Evolutionary conservation across 2,113 vertebrate species (phyloP).

Genomic region (Peucedramus taeniatus): DNA sequence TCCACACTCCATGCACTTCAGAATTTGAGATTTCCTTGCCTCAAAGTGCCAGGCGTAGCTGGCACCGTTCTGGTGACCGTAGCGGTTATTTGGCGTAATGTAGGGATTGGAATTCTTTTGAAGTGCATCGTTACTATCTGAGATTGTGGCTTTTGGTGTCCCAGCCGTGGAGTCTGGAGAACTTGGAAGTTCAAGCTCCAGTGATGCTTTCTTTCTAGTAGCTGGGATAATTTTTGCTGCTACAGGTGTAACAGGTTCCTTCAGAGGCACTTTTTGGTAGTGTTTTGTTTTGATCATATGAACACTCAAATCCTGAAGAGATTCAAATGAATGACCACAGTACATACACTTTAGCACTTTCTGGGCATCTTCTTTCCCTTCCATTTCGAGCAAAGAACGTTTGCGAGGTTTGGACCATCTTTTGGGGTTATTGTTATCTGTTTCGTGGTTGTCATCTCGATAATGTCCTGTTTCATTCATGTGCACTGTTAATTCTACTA

Average conservation of each 20-base stretch:
- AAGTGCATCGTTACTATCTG: constrained; percentile 80
- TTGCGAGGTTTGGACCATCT: constrained; percentile 99
- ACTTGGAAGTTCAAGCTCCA: constrained; percentile 92
- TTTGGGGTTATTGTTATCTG: constrained; percentile 88
- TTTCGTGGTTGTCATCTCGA: constrained; percentile 97
- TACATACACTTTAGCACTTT: constrained; percentile 99
- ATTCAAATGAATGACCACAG: constrained; percentile 98
- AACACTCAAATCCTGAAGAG: constrained; percentile 96
- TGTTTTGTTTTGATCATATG: constrained; percentile 99
- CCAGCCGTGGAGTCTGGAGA: constrained; percentile 94
- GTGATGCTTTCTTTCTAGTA: constrained; percentile 86
- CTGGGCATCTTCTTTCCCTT: constrained; percentile 97
- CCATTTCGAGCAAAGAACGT: constrained; percentile 96
- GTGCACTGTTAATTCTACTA: constrained; percentile 96
- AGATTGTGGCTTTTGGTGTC: constrained; percentile 83
- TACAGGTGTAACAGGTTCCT: constrained; percentile 96
- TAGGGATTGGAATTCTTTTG: constrained; percentile 93
- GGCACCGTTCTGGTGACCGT: constrained; percentile 97
- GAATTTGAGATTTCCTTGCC: constrained; percentile 95
- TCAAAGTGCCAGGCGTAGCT: constrained; percentile 99
- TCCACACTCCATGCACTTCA: constrained; percentile 99
- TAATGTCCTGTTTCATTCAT: constrained; percentile 99
- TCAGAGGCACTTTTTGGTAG: constrained; percentile 99
- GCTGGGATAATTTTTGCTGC: constrained; percentile 93
- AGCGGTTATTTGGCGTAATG: constrained; percentile 95